Evolutionary conservation across 1,140 invertebrate genomes (phyloP).

Genomic region (Odontomachus brunneus): DNA sequence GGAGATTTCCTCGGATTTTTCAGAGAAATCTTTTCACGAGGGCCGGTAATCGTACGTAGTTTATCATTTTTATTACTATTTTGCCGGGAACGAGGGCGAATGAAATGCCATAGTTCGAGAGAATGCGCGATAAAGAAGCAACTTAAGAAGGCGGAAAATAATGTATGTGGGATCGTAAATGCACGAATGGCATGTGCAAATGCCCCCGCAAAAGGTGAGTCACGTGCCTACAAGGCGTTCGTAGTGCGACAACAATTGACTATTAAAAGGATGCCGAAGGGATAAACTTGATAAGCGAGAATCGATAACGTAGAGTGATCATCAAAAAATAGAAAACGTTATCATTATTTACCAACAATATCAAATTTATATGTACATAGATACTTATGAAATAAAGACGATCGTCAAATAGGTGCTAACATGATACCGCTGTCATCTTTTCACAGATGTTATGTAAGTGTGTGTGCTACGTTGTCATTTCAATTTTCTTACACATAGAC

Average conservation of each 20-base stretch:
- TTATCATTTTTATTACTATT: conserved; percentile 35
- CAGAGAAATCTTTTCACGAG: neutral
- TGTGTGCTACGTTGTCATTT: too few species aligned
- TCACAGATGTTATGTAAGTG: too few species aligned
- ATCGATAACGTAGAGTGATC: too few species aligned
- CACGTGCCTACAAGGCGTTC: conserved; percentile 55
- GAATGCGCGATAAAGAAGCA: neutral
- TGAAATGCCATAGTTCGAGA: neutral
- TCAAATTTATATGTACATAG: too few species aligned
- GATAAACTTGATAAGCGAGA: too few species aligned
- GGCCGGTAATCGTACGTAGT: neutral
- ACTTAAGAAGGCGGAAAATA: conserved; percentile 6
- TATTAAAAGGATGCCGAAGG: too few species aligned
- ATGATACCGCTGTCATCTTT: too few species aligned
- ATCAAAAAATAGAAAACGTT: too few species aligned
- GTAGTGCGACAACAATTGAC: conserved; percentile 69
- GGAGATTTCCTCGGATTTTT: conserved; percentile 2
- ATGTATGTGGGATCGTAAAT: conserved; percentile 38
- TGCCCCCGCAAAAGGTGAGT: conserved; percentile 50
- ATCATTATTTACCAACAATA: too few species aligned
- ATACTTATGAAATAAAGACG: too few species aligned
- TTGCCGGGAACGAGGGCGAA: neutral
- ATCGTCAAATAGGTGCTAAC: too few species aligned
- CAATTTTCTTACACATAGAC: too few species aligned
- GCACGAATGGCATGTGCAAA: conserved; percentile 50